These are phyloP conservation scores for Nerophis ophidion DNA, from an alignment of 2,113 vertebrate species.

Conservation along the genomic window DNA sequence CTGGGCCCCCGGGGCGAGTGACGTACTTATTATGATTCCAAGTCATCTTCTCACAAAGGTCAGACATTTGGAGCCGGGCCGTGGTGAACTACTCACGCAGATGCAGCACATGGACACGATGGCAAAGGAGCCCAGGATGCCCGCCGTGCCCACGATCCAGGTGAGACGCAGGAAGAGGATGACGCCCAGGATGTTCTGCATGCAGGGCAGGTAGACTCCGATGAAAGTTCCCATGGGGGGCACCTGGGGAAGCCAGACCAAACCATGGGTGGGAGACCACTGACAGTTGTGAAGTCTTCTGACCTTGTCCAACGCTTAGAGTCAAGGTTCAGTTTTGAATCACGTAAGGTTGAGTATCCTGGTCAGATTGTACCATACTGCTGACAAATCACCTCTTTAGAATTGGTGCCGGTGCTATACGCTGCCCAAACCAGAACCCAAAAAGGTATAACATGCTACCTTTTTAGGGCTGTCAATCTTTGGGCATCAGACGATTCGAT, in stretches of 20 bases:
- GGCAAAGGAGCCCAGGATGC: constrained; percentile 86
- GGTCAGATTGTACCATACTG: too few species aligned
- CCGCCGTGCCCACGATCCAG: constrained; percentile 93
- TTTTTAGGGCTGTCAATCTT: too few species aligned
- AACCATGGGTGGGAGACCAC: not conserved
- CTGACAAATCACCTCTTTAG: too few species aligned
- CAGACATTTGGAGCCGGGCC: not conserved
- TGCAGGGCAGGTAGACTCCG: constrained; percentile 93
- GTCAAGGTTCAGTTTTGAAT: too few species aligned
- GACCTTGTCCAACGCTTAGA: too few species aligned
- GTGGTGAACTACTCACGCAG: constrained; percentile 78
- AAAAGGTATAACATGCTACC: too few species aligned
- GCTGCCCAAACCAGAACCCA: too few species aligned
- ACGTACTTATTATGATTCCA: constrained; percentile 22
- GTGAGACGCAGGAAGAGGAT: constrained; percentile 93
- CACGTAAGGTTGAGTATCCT: too few species aligned
- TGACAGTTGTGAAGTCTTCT: too few species aligned
- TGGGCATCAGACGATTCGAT: too few species aligned
- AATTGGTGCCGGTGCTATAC: too few species aligned
- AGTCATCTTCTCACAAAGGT: constrained; percentile 13
- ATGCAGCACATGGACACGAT: constrained; percentile 90
- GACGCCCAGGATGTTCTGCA: constrained; percentile 95
- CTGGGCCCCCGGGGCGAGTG: constrained; percentile 27
- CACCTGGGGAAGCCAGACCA: constrained; percentile 60
- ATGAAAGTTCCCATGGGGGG: constrained; percentile 94